Evolutionary conservation across 30 jellyfish, hydroid and myxozoan species (phyloP).

Genomic region (Nemopilema nomurai): DNA sequence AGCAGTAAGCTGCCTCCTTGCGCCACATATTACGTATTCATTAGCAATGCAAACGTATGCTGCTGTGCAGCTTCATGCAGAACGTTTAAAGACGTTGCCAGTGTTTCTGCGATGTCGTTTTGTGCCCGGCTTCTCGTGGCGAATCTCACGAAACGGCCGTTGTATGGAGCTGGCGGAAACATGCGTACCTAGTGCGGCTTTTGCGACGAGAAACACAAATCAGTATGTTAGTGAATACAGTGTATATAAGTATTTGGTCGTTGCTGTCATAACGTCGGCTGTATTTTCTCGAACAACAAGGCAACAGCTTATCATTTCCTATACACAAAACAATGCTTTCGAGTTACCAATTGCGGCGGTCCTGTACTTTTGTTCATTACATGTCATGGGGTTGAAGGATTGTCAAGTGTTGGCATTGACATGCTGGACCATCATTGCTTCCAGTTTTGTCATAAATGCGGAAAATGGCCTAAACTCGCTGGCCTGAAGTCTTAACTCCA

Average conservation of each 20-base stretch:
- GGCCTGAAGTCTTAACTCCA: too few species aligned
- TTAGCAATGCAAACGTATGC: neutral
- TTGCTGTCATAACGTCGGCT: neutral
- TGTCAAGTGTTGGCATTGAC: too few species aligned
- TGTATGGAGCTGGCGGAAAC: neutral
- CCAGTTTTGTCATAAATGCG: too few species aligned
- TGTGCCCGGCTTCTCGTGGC: too few species aligned
- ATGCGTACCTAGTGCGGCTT: neutral
- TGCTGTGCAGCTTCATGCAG: conserved; percentile 35
- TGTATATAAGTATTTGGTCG: neutral
- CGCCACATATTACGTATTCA: neutral
- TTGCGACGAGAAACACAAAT: neutral
- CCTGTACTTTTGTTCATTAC: too few species aligned
- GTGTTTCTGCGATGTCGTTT: neutral
- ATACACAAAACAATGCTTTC: neutral
- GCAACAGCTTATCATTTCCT: neutral
- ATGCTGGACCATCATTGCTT: too few species aligned
- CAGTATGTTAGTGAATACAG: neutral
- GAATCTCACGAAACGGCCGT: neutral
- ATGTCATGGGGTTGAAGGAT: too few species aligned
- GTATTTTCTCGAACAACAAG: neutral
- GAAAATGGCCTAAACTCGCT: too few species aligned
- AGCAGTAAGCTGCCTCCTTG: neutral
- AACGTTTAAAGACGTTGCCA: neutral
- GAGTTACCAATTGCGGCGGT: too few species aligned